These are phyloP conservation scores for Tachysurus fulvidraco DNA, from an alignment of 2,113 vertebrate genomes.

Conservation along the genomic window DNA sequence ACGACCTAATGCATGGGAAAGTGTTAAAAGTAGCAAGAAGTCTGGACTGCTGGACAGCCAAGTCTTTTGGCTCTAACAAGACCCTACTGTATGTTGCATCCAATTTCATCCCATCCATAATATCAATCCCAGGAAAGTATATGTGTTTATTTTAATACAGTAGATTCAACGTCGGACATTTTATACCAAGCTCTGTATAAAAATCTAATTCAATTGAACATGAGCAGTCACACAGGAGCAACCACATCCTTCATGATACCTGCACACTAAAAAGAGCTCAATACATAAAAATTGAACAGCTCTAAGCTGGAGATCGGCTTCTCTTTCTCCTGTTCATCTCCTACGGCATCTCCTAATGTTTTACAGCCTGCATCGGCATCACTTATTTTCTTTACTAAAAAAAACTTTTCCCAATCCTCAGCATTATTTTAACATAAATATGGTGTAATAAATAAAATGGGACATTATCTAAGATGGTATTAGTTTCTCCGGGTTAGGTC, in stretches of 20 bases:
- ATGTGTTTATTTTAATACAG: neutral
- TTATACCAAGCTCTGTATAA: neutral
- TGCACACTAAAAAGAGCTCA: neutral
- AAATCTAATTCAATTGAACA: neutral
- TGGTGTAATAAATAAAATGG: neutral
- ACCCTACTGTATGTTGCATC: neutral
- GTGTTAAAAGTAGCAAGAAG: neutral
- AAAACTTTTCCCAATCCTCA: neutral
- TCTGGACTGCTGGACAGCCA: neutral
- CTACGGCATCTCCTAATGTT: neutral
- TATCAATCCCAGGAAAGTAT: neutral
- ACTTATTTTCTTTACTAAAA: neutral
- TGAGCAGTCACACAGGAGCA: neutral
- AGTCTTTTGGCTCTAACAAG: neutral
- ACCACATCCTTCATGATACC: neutral
- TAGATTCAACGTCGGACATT: neutral
- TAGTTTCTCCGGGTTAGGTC: neutral
- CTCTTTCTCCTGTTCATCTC: neutral
- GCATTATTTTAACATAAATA: neutral
- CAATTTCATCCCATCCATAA: neutral
- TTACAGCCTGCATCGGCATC: neutral
- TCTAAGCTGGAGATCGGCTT: slow-evolving; percentile 21
- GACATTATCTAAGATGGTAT: neutral
- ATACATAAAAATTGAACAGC: slow-evolving; percentile 17
- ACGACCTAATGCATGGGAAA: neutral